Conservation (phyloP, 1,140 invertebrate genomes). For the Ruditapes philippinarum region DNA sequence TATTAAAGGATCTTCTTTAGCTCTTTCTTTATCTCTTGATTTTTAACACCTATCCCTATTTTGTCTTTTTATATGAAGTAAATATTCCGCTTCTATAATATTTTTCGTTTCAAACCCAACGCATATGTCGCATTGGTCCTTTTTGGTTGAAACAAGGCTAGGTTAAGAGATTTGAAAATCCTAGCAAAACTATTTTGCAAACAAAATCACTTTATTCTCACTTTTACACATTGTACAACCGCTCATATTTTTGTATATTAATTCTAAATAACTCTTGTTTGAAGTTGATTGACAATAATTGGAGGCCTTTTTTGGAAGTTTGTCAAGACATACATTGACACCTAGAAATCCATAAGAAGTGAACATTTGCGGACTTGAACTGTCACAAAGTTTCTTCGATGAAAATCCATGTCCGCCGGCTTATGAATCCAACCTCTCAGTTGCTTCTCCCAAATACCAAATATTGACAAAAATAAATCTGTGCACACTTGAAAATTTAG, state of each 20-base stretch:
- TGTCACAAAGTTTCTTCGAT: too few relatives aligned
- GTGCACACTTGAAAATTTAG: too few relatives aligned
- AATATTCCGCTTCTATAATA: neutral
- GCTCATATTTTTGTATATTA: neutral
- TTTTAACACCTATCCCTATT: neutral
- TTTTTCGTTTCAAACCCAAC: slow-evolving; percentile 2
- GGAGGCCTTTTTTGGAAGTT: neutral
- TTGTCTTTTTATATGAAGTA: slow-evolving; percentile 5
- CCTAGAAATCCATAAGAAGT: too few relatives aligned
- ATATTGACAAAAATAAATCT: too few relatives aligned
- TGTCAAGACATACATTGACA: neutral
- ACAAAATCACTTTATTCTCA: neutral
- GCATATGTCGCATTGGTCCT: slow-evolving; percentile 15
- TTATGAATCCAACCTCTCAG: too few relatives aligned
- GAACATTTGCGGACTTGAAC: too few relatives aligned
- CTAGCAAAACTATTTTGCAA: too few relatives aligned
- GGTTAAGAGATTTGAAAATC: neutral
- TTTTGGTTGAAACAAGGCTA: neutral
- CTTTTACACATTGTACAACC: neutral
- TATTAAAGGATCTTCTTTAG: neutral
- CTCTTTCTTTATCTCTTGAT: slow-evolving; percentile 1
- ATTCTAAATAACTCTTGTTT: neutral
- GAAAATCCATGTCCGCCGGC: too few relatives aligned
- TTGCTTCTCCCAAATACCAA: too few relatives aligned
- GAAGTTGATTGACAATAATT: neutral